Evolutionary conservation across 2,113 vertebrate species (phyloP).

Genomic region (Macroglossus sobrinus): DNA sequence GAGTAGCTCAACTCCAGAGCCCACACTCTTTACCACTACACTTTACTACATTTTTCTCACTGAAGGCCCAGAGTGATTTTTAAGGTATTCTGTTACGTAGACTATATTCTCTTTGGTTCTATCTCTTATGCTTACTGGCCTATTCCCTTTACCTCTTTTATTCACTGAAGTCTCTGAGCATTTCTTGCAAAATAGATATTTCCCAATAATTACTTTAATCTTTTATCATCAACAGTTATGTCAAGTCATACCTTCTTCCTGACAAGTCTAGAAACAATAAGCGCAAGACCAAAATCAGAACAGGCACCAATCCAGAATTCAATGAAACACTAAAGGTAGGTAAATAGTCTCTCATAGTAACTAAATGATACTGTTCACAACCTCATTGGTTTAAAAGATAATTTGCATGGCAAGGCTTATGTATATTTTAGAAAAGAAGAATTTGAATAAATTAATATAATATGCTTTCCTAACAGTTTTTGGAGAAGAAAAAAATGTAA

Average conservation of each 20-base stretch:
- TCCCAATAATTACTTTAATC: slow-evolving; percentile 17
- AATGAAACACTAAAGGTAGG: slow-evolving; percentile 94
- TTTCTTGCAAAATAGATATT: not conserved
- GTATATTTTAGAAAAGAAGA: not conserved
- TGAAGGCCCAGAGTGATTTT: not conserved
- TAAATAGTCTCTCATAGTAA: slow-evolving; percentile 51
- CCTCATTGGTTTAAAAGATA: not conserved
- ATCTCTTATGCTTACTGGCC: not conserved
- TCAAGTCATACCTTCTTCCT: slow-evolving; percentile 97
- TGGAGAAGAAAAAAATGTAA: not conserved
- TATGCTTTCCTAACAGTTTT: slow-evolving; percentile 3
- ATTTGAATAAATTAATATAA: slow-evolving; percentile 2
- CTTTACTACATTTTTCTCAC: not conserved
- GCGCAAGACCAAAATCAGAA: slow-evolving; percentile 96
- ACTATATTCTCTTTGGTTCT: not conserved
- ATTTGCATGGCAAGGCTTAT: not conserved
- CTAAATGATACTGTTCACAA: not conserved
- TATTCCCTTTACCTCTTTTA: not conserved
- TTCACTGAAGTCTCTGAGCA: not conserved
- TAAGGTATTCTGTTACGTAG: not conserved
- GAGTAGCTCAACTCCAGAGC: not conserved
- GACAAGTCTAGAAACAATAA: slow-evolving; percentile 97
- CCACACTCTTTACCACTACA: not conserved
- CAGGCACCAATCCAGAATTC: slow-evolving; percentile 92
- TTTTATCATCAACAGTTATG: slow-evolving; percentile 86